These are phyloP conservation scores for Myotis myotis DNA, from an alignment of 2,797 vertebrate genomes.

Conservation along the genomic window DNA sequence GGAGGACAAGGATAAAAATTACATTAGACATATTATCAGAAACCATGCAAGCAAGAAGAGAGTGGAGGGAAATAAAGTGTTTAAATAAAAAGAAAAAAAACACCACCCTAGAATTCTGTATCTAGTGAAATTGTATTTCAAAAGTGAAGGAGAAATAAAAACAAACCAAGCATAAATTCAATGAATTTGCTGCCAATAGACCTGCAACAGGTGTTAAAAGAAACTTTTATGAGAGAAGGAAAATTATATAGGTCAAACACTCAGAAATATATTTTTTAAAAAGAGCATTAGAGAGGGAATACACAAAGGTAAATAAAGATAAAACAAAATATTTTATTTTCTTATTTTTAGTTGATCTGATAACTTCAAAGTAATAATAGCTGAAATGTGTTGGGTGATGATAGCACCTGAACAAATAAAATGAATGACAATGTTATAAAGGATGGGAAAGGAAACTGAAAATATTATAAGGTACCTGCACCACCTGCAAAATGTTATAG, in stretches of 20 bases:
- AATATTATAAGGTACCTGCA: not conserved
- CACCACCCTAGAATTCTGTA: not conserved
- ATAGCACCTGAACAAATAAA: not conserved
- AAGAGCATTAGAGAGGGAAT: not conserved
- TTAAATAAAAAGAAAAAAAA: not conserved
- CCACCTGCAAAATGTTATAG: not conserved
- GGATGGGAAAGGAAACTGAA: not conserved
- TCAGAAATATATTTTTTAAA: not conserved
- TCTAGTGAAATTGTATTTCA: not conserved
- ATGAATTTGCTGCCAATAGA: not conserved
- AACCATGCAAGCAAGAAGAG: not conserved
- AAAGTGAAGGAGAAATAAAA: not conserved
- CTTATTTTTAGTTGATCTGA: not conserved
- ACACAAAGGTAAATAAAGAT: not conserved
- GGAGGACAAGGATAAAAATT: not conserved
- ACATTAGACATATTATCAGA: not conserved
- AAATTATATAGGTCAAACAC: not conserved
- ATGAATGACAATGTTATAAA: not conserved
- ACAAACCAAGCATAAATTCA: not conserved
- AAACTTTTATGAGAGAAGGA: not conserved
- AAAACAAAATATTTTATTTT: not conserved
- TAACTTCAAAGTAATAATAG: not conserved
- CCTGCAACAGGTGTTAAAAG: not conserved
- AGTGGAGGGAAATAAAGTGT: not conserved
- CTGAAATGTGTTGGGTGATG: not conserved